phyloP scores from a whole-genome alignment of 2,888 invertebrate species.

The Stegana nigrithorax region DNA sequence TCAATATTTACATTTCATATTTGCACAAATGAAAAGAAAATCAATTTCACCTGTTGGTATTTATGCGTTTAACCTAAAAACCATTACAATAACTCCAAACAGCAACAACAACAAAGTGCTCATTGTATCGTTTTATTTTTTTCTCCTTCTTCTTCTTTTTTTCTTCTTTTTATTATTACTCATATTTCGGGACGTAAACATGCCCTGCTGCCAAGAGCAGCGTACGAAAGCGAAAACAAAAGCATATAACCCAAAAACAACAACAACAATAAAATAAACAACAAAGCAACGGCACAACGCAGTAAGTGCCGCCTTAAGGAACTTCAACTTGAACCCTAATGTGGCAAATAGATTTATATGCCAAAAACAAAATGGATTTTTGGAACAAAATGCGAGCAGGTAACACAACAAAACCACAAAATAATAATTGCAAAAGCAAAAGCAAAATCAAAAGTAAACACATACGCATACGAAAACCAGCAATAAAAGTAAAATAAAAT shows the following conservation, averaged over 20 bases:
- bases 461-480: background rate
- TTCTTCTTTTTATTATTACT: too few relatives aligned
- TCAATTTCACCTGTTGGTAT: conserved; percentile 67
- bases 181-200: background rate
- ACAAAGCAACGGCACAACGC: too few relatives aligned
- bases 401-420: too few relatives aligned
- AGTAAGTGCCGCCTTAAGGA: background rate
- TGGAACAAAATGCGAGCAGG: too few relatives aligned
- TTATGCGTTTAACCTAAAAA: conserved; percentile 64
- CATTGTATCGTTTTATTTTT: conserved; percentile 14
- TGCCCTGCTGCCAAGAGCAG: background rate
- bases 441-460: background rate
- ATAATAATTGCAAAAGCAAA: too few relatives aligned
- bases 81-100: too few relatives aligned
- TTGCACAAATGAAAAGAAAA: conserved; percentile 68
- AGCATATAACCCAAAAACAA: background rate
- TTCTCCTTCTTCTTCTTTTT: conserved; percentile 16
- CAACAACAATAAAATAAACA: background rate
- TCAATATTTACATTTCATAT: conserved; percentile 67
- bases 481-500: background rate
- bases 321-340: too few relatives aligned
- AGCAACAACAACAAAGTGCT: too few relatives aligned
- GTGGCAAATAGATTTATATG: too few relatives aligned
- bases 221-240: too few relatives aligned
- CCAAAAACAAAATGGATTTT: too few relatives aligned